These are phyloP conservation scores for Bedellia somnulentella DNA, from an alignment of 2,888 invertebrate species.

Conservation along the genomic window DNA sequence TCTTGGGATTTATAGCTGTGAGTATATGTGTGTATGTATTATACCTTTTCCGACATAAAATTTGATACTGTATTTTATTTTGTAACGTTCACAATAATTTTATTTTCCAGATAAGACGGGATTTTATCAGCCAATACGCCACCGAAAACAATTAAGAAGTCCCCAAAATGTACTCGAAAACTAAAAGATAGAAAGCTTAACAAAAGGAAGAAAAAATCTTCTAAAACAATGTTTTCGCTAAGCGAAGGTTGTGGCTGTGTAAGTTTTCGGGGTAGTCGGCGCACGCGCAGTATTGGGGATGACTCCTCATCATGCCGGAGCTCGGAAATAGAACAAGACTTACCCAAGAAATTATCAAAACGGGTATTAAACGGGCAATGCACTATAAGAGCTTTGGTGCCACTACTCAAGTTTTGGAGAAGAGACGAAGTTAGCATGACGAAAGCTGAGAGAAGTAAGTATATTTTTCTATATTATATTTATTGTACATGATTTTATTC, in stretches of 20 bases:
- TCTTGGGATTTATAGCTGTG: too few species aligned
- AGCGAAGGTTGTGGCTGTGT: conserved; percentile 54
- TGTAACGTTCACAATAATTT: too few species aligned
- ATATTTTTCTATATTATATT: neutral
- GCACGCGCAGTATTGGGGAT: conserved; percentile 39
- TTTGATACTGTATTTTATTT: too few species aligned
- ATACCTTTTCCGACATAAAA: too few species aligned
- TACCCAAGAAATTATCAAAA: conserved; percentile 36
- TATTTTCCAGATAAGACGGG: conserved; percentile 15
- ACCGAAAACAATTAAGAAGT: conserved; percentile 33
- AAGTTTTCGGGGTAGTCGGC: conserved; percentile 35
- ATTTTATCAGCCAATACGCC: conserved; percentile 6
- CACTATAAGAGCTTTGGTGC: conserved; percentile 59
- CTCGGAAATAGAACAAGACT: conserved; percentile 53
- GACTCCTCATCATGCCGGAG: conserved; percentile 52
- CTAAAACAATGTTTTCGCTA: conserved; percentile 51
- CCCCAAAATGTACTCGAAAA: conserved; percentile 48
- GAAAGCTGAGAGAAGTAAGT: conserved; percentile 75
- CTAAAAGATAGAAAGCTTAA: conserved; percentile 42
- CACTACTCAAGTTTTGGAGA: conserved; percentile 69
- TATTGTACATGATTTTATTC: too few species aligned
- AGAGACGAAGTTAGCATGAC: conserved; percentile 75
- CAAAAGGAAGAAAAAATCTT: conserved; percentile 24
- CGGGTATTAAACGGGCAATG: conserved; percentile 41
- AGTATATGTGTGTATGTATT: too few species aligned